These are phyloP conservation scores for Erynnis tages DNA, from an alignment of 2,888 invertebrate species.

Conservation along the genomic window DNA sequence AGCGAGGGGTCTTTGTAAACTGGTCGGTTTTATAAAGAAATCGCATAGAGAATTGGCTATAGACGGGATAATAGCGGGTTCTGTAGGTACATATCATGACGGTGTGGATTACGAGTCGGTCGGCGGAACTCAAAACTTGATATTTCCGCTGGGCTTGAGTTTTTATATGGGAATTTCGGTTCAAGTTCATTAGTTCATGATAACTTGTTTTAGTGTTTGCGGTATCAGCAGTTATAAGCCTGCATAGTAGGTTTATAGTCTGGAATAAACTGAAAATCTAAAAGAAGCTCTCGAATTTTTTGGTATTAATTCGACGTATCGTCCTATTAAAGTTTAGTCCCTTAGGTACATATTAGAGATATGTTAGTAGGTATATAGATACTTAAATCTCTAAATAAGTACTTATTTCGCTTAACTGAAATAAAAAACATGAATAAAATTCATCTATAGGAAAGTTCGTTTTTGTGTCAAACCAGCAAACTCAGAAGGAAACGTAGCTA, in stretches of 20 bases:
- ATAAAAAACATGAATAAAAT: too few relatives aligned
- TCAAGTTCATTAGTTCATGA: neutral
- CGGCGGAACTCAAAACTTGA: constrained; percentile 64
- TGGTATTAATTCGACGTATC: too few relatives aligned
- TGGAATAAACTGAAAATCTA: too few relatives aligned
- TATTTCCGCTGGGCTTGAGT: constrained; percentile 57
- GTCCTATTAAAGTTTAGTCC: too few relatives aligned
- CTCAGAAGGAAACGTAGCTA: too few relatives aligned
- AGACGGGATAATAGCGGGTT: constrained; percentile 56
- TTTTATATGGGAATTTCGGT: constrained; percentile 30
- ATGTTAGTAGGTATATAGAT: too few relatives aligned
- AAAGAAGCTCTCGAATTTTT: too few relatives aligned
- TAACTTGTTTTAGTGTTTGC: neutral
- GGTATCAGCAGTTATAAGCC: neutral
- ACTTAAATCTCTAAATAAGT: too few relatives aligned
- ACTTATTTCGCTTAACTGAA: too few relatives aligned
- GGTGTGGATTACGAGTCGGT: constrained; percentile 56
- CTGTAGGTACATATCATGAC: constrained; percentile 60
- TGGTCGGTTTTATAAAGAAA: constrained; percentile 40
- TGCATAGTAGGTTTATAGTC: neutral
- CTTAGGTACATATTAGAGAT: too few relatives aligned
- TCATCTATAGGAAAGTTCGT: too few relatives aligned
- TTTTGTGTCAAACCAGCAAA: too few relatives aligned
- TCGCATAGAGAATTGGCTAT: constrained; percentile 35
- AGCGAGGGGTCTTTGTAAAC: constrained; percentile 35